Conservation (phyloP, 2,797 vertebrate genomes). For the Falco cherrug region DNA sequence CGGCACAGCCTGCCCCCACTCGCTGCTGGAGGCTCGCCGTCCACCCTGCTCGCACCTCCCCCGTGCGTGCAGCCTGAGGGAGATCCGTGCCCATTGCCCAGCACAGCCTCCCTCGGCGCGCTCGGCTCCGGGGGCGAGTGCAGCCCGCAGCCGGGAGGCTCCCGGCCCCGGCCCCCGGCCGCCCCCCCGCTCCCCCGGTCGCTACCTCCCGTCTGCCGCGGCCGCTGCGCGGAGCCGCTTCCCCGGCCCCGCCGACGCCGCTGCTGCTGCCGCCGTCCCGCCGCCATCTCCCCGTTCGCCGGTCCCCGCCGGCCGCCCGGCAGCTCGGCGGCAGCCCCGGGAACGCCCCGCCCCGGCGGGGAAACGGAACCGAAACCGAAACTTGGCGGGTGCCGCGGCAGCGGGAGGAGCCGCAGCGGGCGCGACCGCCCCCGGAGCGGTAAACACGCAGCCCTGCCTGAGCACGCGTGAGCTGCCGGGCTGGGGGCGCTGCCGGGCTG, state of each 20-base stretch:
- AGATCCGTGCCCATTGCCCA: background rate
- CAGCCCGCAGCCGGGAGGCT: background rate
- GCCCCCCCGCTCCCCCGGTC: background rate
- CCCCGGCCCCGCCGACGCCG: background rate
- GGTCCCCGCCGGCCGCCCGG: background rate
- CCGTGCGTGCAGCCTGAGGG: too few species aligned
- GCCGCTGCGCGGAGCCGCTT: too few species aligned
- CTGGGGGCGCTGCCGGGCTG: too few species aligned
- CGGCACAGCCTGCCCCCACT: background rate
- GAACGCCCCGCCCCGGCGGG: background rate
- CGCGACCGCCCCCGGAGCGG: background rate
- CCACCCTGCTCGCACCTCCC: background rate
- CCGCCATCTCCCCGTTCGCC: background rate
- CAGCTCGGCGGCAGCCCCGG: background rate
- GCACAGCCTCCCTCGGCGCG: too few species aligned
- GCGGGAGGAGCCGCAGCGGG: background rate
- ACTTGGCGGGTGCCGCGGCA: background rate
- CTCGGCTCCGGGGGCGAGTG: background rate
- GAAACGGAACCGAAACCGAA: constrained; percentile 30
- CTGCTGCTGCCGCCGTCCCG: background rate
- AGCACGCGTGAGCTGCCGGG: background rate
- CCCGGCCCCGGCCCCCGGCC: background rate
- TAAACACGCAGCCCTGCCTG: too few species aligned
- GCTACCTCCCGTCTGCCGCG: background rate
- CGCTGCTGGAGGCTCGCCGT: background rate